Percentiles rank a stretch among this genome's conserved stretches.
These are phyloP conservation scores for Eulemur mongoz DNA, from an alignment of 2,797 vertebrate species.

Conservation along the genomic window DNA sequence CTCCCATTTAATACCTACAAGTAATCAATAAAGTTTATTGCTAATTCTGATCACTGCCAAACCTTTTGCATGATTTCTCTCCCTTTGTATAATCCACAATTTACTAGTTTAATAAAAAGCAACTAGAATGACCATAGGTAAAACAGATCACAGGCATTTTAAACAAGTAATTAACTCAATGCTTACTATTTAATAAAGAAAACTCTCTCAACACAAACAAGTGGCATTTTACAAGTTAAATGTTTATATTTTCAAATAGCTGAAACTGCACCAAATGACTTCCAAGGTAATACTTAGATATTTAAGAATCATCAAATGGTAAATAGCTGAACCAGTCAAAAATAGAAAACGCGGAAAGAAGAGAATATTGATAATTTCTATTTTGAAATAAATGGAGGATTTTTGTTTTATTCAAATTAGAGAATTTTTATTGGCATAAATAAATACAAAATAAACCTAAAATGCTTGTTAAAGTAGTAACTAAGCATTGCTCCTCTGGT, in stretches of 20 bases:
- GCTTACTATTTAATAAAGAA: not conserved
- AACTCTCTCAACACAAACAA: not conserved
- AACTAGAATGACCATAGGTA: not conserved
- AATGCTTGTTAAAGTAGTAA: slow-evolving; percentile 20
- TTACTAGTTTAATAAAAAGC: slow-evolving; percentile 30
- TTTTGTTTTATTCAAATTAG: not conserved
- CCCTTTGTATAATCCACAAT: not conserved
- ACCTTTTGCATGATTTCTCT: not conserved
- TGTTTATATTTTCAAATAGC: slow-evolving; percentile 23
- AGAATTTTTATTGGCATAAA: slow-evolving; percentile 27
- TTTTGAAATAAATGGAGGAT: not conserved
- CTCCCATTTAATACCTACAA: not conserved
- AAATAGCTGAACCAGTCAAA: slow-evolving; percentile 26
- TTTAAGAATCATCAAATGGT: not conserved
- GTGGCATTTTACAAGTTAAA: not conserved
- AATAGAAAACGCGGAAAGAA: not conserved
- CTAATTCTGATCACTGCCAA: not conserved
- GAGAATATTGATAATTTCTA: slow-evolving; percentile 18
- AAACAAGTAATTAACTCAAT: not conserved
- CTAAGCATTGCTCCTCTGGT: not conserved
- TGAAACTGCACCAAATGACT: slow-evolving; percentile 27
- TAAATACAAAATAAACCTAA: slow-evolving; percentile 51
- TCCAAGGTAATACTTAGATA: not conserved
- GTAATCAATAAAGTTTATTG: not conserved
- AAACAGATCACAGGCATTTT: slow-evolving; percentile 7